Base-by-base conservation (phyloP, 64 coral and sea anemone genomes). In the Orbicella faveolata region DNA sequence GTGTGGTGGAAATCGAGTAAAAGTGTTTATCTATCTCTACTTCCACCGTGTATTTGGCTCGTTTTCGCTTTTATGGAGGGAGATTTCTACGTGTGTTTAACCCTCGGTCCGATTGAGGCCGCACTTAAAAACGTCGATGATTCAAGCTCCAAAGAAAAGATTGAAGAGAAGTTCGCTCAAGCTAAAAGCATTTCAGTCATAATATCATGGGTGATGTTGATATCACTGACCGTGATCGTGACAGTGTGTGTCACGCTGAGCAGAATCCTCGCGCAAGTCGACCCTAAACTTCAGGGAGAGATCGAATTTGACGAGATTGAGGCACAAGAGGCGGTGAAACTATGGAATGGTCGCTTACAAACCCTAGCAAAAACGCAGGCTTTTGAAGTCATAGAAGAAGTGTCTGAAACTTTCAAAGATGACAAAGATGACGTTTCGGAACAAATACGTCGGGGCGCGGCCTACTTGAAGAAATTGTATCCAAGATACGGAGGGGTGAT, bases 1-100 rank as follows among this genome's bases (percentile, higher is more conserved):
- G 76, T 93, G 30, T 96, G 94, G 92, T 79, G 87, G 54, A 93
- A 81, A 76, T 87, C 92, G 9, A 75, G 87, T 15, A 75, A 81
- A 17, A 93, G 78, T 53, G 23, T 93, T 11, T 93, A 76, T 64
- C 57, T 93, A 5, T 87, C 92, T 13, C 79, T 81, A 17, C 87
- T 93, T 52, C 92, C 92, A 4, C 92, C 92, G 14, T 75, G 55
- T 20, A 57, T 93, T 17, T 93, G 92, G 92, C 8, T 93, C 6
- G 65, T 93, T 20, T 89, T 93, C 54, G 86, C 92, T 5, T 93
- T 93, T 75, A 81, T 88, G 44, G 86, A 88, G 26, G 75, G 72
- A 1, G 92, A 93, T 37, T 93, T 93, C 39, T 93, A 93, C 80
- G 78, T 53, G 4, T 93, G 92, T 36, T 61, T 80, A 26, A 93